Evolutionary conservation across 2,797 vertebrate species (phyloP), one percentile per base, ranked within the genome.

Genomic region (Sebastes ruberrimus): DNA sequence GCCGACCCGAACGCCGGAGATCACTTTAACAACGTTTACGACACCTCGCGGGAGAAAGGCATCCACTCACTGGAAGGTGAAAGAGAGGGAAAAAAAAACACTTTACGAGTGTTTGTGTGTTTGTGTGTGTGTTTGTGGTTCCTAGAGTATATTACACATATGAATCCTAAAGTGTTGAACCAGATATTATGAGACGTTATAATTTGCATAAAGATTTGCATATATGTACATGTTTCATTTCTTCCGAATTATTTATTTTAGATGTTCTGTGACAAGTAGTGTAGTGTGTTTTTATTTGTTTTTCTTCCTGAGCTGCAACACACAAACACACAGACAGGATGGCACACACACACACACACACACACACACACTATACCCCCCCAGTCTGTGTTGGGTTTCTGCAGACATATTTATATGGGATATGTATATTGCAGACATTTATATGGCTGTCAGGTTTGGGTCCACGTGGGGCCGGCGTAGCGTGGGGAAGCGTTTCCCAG

Each of bases 361-460:
- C 27, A 6, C 72, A 57, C 68, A 38, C 78, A 72, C 61, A 55
- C 68, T 74, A 55, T 72, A 56, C 33, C 65, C 79, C 79, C 86
- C 63, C 74, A 76, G 92, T 91, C 84, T 91, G 91, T 86, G 90
- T 90, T 92, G 89, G 89, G 87, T 91, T 94, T 94, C 92, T 88
- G 88, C 90, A 95, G 95, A 96, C 95, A 96, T 96, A 96, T 96
- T 96, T 95, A 95, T 95, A 96, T 95, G 95, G 95, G 95, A 95
- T 96, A 96, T 96, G 95, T 98, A 99, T 99, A 99, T 99, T 98
- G 97, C 96, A 97, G 97, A 97, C 97, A 98, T 99, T 98, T 99
- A 97, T 98, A 98, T 97, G 97, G 97, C 97, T 98, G 98, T 97
- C 97, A 98, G 95, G 94, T 96, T 96, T 95, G 88, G 92, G 92